Conservation (phyloP, 2,113 vertebrate species). For the Lagopus muta region DNA sequence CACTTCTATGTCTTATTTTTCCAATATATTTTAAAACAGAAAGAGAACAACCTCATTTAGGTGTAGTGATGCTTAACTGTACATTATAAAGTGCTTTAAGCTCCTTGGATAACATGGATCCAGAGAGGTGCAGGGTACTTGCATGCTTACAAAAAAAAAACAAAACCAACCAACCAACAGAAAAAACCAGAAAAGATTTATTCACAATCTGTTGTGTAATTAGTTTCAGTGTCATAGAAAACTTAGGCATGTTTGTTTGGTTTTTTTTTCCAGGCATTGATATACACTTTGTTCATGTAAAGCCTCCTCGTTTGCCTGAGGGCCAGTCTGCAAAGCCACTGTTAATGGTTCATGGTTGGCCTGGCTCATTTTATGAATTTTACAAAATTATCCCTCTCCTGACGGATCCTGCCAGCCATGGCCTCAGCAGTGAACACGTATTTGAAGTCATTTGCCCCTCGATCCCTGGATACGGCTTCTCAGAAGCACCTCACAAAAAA, state of each 20-base stretch:
- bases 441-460: constrained; percentile 85
- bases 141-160: neutral
- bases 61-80: constrained; percentile 4
- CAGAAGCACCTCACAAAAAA: constrained; percentile 80
- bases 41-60: neutral
- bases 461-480: constrained; percentile 83
- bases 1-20: constrained; percentile 15
- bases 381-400: constrained; percentile 83
- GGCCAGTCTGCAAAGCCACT: constrained; percentile 71
- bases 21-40: constrained; percentile 26
- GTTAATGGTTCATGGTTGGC: constrained; percentile 84
- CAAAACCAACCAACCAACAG: too few relatives aligned
- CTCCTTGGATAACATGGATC: neutral
- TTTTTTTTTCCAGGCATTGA: constrained; percentile 74
- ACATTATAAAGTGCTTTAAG: constrained; percentile 1
- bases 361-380: constrained; percentile 82
- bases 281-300: constrained; percentile 81
- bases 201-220: neutral
- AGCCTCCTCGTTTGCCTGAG: constrained; percentile 59
- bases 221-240: neutral
- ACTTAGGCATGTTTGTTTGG: neutral
- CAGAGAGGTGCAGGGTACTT: neutral
- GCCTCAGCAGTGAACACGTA: constrained; percentile 59
- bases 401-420: constrained; percentile 73
- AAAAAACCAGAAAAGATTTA: neutral